These are phyloP conservation scores for Bolinopsis microptera DNA, from an alignment of 37 sponge, comb jelly and placozoan species.

Conservation along the genomic window DNA sequence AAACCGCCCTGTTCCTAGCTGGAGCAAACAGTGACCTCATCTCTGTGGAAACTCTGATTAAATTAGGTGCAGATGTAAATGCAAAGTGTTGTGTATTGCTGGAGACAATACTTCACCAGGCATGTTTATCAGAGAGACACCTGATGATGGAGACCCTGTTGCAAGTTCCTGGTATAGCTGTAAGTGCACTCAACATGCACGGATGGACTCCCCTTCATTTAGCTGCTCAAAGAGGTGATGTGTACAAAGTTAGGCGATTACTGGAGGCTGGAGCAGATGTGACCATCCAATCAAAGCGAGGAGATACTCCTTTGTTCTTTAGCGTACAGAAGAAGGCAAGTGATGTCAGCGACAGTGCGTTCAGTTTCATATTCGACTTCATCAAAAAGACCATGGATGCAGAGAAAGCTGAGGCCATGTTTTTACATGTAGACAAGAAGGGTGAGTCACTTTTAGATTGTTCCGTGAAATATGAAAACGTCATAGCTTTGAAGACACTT, in stretches of 20 bases:
- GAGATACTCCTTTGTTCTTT: constrained; percentile 51
- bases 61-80: constrained; percentile 8
- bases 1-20: constrained; percentile 22
- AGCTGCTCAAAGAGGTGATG: constrained; percentile 6
- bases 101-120: constrained; percentile 34
- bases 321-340: not conserved
- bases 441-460: constrained; percentile 55
- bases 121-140: constrained; percentile 5
- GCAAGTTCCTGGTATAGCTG: not conserved
- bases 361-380: not conserved
- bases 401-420: not conserved
- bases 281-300: not conserved
- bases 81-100: constrained; percentile 17
- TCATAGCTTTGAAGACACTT: not conserved
- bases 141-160: not conserved
- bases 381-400: not conserved
- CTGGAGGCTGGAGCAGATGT: constrained; percentile 1
- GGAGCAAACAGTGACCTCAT: not conserved
- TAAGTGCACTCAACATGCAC: constrained; percentile 10
- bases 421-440: not conserved
- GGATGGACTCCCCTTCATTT: constrained; percentile 52
- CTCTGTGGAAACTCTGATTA: not conserved
- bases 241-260: not conserved
- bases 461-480: constrained; percentile 12
- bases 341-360: not conserved